Evolutionary conservation across 2,888 invertebrate genomes (phyloP).

Genomic region (Harpalus rufipes): DNA sequence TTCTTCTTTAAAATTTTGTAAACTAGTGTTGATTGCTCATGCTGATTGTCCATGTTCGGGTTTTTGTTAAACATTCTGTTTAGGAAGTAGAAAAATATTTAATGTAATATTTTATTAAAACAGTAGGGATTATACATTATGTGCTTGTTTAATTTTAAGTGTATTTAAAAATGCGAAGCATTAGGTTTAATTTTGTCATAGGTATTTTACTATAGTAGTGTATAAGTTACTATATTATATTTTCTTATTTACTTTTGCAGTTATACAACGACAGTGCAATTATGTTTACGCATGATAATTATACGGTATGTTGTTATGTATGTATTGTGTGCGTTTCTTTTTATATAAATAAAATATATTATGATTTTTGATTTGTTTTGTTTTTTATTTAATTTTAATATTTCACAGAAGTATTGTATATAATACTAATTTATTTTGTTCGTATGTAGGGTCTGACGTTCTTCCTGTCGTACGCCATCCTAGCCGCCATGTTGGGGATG

Average conservation of each 20-base stretch:
- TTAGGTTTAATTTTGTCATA: slow-evolving; percentile 21
- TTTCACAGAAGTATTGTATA: slow-evolving; percentile 42
- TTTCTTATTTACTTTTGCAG: slow-evolving; percentile 59
- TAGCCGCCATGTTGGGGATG: slow-evolving; percentile 96
- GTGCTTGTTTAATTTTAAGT: background rate
- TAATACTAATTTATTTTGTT: slow-evolving; percentile 39
- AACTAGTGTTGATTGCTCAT: no score
- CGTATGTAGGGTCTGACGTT: slow-evolving; percentile 91
- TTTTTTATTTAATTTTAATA: slow-evolving; percentile 61
- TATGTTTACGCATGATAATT: slow-evolving; percentile 62
- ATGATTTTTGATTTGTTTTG: slow-evolving; percentile 59
- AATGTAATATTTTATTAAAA: no score
- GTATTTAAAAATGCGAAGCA: background rate
- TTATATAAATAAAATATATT: slow-evolving; percentile 44
- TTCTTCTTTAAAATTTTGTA: no score
- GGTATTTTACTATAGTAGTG: slow-evolving; percentile 19
- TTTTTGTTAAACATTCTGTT: no score
- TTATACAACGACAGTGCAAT: slow-evolving; percentile 61
- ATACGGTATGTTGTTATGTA: slow-evolving; percentile 62
- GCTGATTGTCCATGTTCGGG: no score
- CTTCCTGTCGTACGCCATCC: slow-evolving; percentile 95
- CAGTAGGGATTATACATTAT: background rate
- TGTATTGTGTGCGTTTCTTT: slow-evolving; percentile 53
- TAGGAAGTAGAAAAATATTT: no score
- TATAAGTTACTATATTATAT: slow-evolving; percentile 53